Evolutionary conservation across 2,888 invertebrate genomes (phyloP).

Genomic region (Melikaiella ostensackeni): DNA sequence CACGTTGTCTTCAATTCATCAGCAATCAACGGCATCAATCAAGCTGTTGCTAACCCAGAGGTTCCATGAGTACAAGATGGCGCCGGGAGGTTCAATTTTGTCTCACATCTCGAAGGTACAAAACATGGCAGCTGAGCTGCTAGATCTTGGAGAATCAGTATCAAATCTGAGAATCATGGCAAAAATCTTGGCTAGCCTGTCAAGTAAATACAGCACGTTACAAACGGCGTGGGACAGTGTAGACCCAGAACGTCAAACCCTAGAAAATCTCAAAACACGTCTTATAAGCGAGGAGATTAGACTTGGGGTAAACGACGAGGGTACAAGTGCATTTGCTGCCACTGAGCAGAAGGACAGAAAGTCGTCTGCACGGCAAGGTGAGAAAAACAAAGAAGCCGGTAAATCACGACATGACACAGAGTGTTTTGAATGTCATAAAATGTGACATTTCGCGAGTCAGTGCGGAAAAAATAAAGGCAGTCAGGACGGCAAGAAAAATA

Average conservation of each 20-base stretch:
- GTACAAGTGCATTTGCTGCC: not conserved
- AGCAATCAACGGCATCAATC: conserved; percentile 50
- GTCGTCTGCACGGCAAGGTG: not conserved
- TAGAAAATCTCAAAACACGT: conserved; percentile 49
- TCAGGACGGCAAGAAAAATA: conserved; percentile 22
- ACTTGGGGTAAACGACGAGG: not conserved
- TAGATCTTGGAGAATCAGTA: conserved; percentile 51
- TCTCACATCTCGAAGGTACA: conserved; percentile 52
- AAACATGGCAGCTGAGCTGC: conserved; percentile 35
- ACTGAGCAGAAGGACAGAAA: not conserved
- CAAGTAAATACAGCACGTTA: conserved; percentile 51
- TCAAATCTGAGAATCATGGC: conserved; percentile 52
- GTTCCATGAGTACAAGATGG: conserved; percentile 52
- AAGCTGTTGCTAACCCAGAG: conserved; percentile 27
- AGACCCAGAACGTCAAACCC: conserved; percentile 50
- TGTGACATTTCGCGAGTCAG: conserved; percentile 50
- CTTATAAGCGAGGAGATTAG: conserved; percentile 41
- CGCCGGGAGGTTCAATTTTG: conserved; percentile 43
- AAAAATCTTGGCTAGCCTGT: conserved; percentile 55
- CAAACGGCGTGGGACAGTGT: conserved; percentile 55
- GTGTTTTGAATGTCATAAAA: conserved; percentile 48
- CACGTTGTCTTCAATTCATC: conserved; percentile 49
- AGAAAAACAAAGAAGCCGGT: not conserved
- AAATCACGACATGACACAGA: conserved; percentile 42
- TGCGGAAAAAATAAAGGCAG: conserved; percentile 44